Conservation (phyloP, 1,140 invertebrate genomes). For the Laodelphax striatellus region DNA sequence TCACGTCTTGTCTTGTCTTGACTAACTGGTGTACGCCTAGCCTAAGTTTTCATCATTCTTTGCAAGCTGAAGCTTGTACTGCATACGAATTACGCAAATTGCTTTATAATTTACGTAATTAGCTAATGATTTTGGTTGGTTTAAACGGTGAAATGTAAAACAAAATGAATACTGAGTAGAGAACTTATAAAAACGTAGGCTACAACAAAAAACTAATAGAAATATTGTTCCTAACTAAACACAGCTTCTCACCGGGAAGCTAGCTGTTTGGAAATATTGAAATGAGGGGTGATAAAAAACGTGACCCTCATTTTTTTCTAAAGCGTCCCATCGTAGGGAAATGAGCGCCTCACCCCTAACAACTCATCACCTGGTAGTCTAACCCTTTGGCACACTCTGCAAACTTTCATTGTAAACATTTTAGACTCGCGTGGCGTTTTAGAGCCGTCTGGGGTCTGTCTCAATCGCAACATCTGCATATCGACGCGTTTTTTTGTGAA, state of each 20-base stretch:
- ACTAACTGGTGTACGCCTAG: too few relatives aligned
- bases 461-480: too few relatives aligned
- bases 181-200: too few relatives aligned
- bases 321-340: conserved; percentile 5
- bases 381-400: not conserved
- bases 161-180: too few relatives aligned
- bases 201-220: not conserved
- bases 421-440: not conserved
- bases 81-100: too few relatives aligned
- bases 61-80: too few relatives aligned
- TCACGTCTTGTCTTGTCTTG: too few relatives aligned
- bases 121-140: too few relatives aligned
- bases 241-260: not conserved
- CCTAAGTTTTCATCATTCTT: too few relatives aligned
- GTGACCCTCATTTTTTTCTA: conserved; percentile 6
- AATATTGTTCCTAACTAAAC: not conserved
- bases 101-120: too few relatives aligned
- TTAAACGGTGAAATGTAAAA: too few relatives aligned
- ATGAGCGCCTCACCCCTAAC: not conserved
- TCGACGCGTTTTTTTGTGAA: too few relatives aligned
- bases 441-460: not conserved
- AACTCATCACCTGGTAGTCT: not conserved
- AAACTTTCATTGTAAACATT: not conserved
- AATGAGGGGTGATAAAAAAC: not conserved
- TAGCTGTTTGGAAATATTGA: not conserved